Conservation (phyloP, 2,113 vertebrate species). For the Romanogobio albipinnatus region DNA sequence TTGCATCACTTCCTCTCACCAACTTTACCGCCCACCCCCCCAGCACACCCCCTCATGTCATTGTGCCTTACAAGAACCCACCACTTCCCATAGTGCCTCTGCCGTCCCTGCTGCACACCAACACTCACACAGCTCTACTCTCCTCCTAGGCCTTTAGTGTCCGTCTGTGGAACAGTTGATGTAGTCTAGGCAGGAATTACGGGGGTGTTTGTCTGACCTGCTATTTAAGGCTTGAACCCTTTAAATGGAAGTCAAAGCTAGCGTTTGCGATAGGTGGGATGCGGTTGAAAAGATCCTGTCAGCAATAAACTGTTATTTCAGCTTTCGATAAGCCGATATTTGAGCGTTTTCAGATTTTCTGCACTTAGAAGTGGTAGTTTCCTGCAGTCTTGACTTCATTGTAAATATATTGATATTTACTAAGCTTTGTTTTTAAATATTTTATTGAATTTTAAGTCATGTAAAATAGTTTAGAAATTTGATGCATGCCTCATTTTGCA, state of each 20-base stretch:
- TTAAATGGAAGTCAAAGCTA: not conserved
- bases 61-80: slow-evolving; percentile 50
- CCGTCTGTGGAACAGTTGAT: not conserved
- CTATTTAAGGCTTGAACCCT: not conserved
- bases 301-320: not conserved
- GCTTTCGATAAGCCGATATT: not conserved
- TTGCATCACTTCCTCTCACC: slow-evolving; percentile 62
- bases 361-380: not conserved
- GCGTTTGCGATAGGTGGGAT: not conserved
- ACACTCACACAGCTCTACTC: not conserved
- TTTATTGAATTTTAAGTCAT: not conserved
- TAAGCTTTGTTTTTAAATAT: not conserved
- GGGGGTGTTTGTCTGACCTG: not conserved
- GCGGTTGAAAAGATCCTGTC: not conserved
- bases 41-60: slow-evolving; percentile 54
- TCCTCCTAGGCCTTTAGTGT: not conserved
- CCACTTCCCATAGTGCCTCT: slow-evolving; percentile 27
- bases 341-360: not conserved
- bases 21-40: slow-evolving; percentile 47
- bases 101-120: not conserved
- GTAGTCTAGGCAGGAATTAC: not conserved
- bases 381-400: not conserved
- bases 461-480: not conserved
- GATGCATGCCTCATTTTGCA: not conserved
- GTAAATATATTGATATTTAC: not conserved